Conservation (phyloP, 2,888 invertebrate genomes). For the Acanthopleura granulata region DNA sequence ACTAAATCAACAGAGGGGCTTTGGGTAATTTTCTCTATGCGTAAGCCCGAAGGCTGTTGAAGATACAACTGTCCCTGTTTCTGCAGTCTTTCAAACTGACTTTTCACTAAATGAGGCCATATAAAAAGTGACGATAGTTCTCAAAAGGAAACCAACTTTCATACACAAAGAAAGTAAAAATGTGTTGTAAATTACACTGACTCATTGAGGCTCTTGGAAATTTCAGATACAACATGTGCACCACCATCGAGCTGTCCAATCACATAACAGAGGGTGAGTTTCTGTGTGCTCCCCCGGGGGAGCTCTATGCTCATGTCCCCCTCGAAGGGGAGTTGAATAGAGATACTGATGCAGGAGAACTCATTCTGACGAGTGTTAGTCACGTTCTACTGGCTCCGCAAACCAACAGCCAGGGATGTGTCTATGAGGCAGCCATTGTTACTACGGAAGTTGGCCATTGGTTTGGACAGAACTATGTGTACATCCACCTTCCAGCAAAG, state of each 20-base stretch:
- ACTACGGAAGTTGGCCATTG: slow-evolving; percentile 46
- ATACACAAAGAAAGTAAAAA: too few species aligned
- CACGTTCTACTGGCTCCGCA: slow-evolving; percentile 41
- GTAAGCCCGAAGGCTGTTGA: too few species aligned
- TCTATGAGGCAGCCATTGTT: slow-evolving; percentile 60
- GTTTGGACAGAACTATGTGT: slow-evolving; percentile 58
- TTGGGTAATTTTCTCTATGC: too few species aligned
- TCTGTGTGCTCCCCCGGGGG: slow-evolving; percentile 47
- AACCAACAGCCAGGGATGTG: slow-evolving; percentile 31
- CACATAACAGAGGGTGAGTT: slow-evolving; percentile 46
- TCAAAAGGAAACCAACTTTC: too few species aligned
- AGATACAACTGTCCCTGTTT: too few species aligned
- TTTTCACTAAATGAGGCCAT: too few species aligned
- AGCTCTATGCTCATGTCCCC: slow-evolving; percentile 61
- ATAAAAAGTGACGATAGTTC: too few species aligned
- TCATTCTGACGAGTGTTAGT: slow-evolving; percentile 54
- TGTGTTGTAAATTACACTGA: too few species aligned
- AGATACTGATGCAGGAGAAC: slow-evolving; percentile 63
- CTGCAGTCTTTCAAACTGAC: too few species aligned
- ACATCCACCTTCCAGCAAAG: slow-evolving; percentile 49
- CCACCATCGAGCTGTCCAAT: slow-evolving; percentile 43
- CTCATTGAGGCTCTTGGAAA: too few species aligned
- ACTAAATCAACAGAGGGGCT: too few species aligned
- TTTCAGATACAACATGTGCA: slow-evolving; percentile 60
- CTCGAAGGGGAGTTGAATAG: slow-evolving; percentile 59